Base-by-base conservation (phyloP, 1,140 invertebrate genomes). In the Coelopa frigida region DNA sequence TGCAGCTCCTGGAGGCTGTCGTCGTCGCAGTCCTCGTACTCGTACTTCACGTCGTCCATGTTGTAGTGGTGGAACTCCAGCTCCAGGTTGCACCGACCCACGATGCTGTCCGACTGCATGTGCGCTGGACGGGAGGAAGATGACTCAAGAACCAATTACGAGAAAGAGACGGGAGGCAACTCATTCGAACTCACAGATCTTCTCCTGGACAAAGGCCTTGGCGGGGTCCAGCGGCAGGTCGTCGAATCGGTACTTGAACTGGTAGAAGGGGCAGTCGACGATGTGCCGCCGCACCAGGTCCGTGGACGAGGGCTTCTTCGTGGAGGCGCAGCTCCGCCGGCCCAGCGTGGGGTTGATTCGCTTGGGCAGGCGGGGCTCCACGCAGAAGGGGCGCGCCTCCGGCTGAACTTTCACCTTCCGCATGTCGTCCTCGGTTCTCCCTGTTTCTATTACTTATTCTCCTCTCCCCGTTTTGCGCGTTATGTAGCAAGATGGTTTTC, bases 221-320 rank as follows among this genome's bases (percentile, higher is more conserved):
- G 58, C 44, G 0, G 66, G 66, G 50, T 69, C 66, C 18, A 69
- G 24, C 1, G 66, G 66, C 46, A 69, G 36, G 38, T 69, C 50
- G 53, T 69, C 66, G 8, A 58, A 65, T 8, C 52, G 33, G 43
- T 69, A 64, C 11, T 44, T 40, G 26, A 69, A 47, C 11, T 47
- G 42, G 33, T 59, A 69, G 21, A 68, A 69, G 14, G 62, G 66
- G 11, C 60, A 62, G 32, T 69, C 66, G 31, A 64, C 63, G 10
- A 69, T 50, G 5, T 58, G 61, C 0, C 48, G 35, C 10, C 15
- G n/a, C 6, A 42, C 2, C 20, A 29, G 40, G 10, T 14, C 40
- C 4, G 40, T 29, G n/a, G 17, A 42, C 40, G 6, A 29, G 15
- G 14, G 6, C 21, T 42, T 11, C 24, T 17, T 27, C 32, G 42